These are phyloP conservation scores for Cryptocephalus moraei DNA, from an alignment of 2,888 invertebrate species.

Conservation along the genomic window DNA sequence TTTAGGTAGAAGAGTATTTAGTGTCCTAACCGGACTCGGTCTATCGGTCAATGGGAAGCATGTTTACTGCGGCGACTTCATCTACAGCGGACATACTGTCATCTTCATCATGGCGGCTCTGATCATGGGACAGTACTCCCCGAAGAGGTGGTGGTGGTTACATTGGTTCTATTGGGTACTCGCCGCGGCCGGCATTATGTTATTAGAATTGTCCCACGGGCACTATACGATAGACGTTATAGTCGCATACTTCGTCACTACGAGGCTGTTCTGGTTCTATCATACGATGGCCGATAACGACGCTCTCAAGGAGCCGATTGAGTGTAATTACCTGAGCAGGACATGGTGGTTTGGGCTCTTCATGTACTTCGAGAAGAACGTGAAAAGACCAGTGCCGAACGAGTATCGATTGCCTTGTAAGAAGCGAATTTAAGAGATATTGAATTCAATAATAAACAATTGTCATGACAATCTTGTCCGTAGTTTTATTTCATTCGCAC, in stretches of 20 bases:
- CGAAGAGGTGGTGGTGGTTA: neutral
- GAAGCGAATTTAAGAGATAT: neutral
- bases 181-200: neutral
- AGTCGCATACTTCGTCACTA: neutral
- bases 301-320: neutral
- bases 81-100: slow-evolving; percentile 9
- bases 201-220: neutral
- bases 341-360: slow-evolving; percentile 6
- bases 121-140: slow-evolving; percentile 4
- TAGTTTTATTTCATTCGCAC: too few relatives aligned
- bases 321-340: slow-evolving; percentile 2
- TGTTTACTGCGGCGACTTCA: slow-evolving; percentile 8
- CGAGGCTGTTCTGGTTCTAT: neutral
- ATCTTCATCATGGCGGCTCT: slow-evolving; percentile 3
- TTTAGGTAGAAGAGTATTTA: neutral
- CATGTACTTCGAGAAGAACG: slow-evolving; percentile 7
- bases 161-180: neutral
- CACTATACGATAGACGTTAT: neutral
- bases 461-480: too few relatives aligned
- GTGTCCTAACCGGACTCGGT: slow-evolving; percentile 1
- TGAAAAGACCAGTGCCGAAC: slow-evolving; percentile 4
- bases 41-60: slow-evolving; percentile 6
- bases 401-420: slow-evolving; percentile 2
- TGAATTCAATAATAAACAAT: too few relatives aligned
- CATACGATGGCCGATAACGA: neutral